Percentiles rank a stretch among this genome's conserved stretches.
phyloP scores from a whole-genome alignment of 2,113 vertebrate genomes.

The Phrynosoma blainvillii region DNA sequence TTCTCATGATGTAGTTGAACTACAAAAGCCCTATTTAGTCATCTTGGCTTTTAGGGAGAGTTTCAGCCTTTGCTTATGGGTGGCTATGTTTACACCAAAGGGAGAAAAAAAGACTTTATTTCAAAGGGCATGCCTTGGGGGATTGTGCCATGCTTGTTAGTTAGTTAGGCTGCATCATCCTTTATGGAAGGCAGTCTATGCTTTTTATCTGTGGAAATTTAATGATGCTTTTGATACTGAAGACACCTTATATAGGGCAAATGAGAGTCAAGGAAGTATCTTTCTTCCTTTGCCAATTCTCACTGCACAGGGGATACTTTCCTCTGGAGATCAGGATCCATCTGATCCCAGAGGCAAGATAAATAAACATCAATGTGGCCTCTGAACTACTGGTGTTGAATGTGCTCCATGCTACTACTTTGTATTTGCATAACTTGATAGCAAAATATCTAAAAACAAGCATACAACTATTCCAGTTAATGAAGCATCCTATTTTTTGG shows the following conservation, averaged over 20 bases:
- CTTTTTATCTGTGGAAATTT: neutral
- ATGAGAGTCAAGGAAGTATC: neutral
- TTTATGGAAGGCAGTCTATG: neutral
- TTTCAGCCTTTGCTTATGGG: neutral
- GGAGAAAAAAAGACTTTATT: neutral
- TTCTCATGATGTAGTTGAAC: too few species aligned
- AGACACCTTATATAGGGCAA: neutral
- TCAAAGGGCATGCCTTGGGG: neutral
- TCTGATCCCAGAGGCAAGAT: neutral
- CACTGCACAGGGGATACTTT: neutral
- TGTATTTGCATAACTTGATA: conserved; percentile 1
- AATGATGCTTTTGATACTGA: neutral
- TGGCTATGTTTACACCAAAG: neutral
- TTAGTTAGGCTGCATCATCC: neutral
- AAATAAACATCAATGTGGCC: neutral
- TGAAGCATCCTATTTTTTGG: conserved; percentile 18
- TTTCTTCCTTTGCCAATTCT: neutral
- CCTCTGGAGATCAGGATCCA: neutral
- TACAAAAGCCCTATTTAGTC: too few species aligned
- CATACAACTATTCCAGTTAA: conserved; percentile 3
- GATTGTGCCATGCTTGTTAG: neutral
- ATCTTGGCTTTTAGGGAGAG: too few species aligned
- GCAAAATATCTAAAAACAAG: neutral
- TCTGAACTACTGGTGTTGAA: neutral
- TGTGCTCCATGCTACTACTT: neutral